Base-by-base conservation (phyloP, 2,888 invertebrate species). In the Spilarctia lutea region DNA sequence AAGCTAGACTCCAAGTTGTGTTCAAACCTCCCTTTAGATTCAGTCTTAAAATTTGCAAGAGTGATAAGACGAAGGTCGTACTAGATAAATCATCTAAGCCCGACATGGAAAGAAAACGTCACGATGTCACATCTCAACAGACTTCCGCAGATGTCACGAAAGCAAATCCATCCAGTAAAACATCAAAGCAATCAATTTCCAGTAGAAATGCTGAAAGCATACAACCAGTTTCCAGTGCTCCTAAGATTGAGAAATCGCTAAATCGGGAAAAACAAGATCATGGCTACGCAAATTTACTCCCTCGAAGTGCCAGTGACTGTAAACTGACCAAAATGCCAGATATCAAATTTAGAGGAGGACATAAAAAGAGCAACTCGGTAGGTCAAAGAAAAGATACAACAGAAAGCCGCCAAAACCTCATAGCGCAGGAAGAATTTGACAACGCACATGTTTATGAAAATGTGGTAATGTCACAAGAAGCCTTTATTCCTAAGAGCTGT, bases 1-100 rank as follows among this genome's bases (percentile, higher is more conserved):
- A 98, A 90, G 97, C 98, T 20, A 97, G 98, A 81, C 94, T 98
- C 35, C 98, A 98, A 92, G 98, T 98, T 56, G 98, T 98, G 42
- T 98, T 98, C 91, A 98, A 98, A 90, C 98, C 98, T 71, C 98
- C 98, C 20, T 98, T 98, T 93, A 97, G 98, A 87, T 98, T 98
- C 92, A 98, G 98, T 90, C 96, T 98, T 73, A 98, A 98, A 89
- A 96, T 98, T 79, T 96, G 97, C 76, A 97, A 97, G 87, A 97
- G 97, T 73, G 97, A 97, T 81, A 97, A 97, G 90, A 96, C 96
- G 20, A 96, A 96, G 92, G 96, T 96, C 10, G 96, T 96, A 72
- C 94, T 97, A 52, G 97, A 97, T 79, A 96, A 96, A 83, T 94
- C 96, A 33, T 94, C 96, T 60, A 96, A 96, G 76, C 96, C 95